These are phyloP conservation scores for Nephrocerus scutellatus DNA, from an alignment of 2,888 invertebrate species.

Conservation along the genomic window DNA sequence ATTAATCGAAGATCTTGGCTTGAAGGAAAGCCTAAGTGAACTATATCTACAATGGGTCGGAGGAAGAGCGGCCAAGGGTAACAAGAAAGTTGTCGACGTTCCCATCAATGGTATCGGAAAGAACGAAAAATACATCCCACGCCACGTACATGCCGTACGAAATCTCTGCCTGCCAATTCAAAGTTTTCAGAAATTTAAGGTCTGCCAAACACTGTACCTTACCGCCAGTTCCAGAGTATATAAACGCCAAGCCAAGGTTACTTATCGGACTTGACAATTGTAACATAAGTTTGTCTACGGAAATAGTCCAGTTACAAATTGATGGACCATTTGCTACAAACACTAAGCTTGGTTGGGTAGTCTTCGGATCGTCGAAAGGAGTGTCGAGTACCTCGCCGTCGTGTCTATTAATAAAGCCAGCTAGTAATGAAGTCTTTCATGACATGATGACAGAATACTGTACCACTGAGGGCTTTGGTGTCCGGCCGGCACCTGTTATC, in stretches of 20 bases:
- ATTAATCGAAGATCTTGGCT: conserved; percentile 8
- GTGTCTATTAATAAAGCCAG: conserved; percentile 1
- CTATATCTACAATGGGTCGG: conserved; percentile 17
- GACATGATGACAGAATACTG: conserved; percentile 9
- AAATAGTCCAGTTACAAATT: conserved; percentile 2
- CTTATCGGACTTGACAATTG: conserved; percentile 15
- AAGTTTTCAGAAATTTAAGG: no score
- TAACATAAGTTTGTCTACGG: conserved; percentile 10
- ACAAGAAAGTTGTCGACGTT: conserved; percentile 6
- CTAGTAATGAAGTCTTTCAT: conserved; percentile 1
- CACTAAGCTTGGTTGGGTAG: conserved; percentile 11
- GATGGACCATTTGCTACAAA: conserved; percentile 8
- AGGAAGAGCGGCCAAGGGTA: conserved; percentile 1
- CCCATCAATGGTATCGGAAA: conserved; percentile 10
- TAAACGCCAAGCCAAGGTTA: conserved; percentile 10
- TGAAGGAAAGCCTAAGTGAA: conserved; percentile 8
- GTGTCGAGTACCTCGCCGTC: neutral
- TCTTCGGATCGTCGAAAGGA: conserved; percentile 3
- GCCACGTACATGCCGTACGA: conserved; percentile 7
- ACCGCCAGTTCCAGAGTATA: no score
- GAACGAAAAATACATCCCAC: conserved; percentile 6
- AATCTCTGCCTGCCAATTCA: conserved; percentile 14
- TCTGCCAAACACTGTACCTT: no score
- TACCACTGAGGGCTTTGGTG: conserved; percentile 8
- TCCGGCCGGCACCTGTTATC: neutral